A percentile compares a stretch with the other conserved stretches of the same genome.
phyloP scores from a whole-genome alignment of 2,888 invertebrate species.

The Tetragnatha montana region DNA sequence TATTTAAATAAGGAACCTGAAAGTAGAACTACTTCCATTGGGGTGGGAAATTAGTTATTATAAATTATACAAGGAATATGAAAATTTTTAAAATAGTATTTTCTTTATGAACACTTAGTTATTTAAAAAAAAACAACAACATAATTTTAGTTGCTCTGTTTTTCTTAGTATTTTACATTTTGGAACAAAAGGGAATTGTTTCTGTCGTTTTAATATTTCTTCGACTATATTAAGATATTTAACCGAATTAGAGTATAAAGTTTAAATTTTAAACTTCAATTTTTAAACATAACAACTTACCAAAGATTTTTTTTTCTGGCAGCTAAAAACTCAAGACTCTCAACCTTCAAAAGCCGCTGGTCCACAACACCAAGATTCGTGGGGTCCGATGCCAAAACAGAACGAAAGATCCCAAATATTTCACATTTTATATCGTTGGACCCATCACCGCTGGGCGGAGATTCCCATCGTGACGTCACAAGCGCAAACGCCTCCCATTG shows the following conservation, averaged over 20 bases:
- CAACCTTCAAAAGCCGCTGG: neutral
- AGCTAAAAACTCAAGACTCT: neutral
- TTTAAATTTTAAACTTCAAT: neutral
- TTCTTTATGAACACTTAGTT: too few relatives aligned
- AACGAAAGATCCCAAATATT: slow-evolving; percentile 22
- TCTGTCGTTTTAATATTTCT: neutral
- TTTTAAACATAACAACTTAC: neutral
- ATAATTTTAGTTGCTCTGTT: neutral
- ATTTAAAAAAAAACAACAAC: too few relatives aligned
- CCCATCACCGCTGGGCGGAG: slow-evolving; percentile 31
- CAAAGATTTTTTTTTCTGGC: neutral
- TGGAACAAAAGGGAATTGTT: too few relatives aligned
- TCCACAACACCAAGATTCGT: neutral
- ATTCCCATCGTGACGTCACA: slow-evolving; percentile 21
- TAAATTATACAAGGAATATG: too few relatives aligned
- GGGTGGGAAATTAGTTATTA: too few relatives aligned
- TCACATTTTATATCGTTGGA: slow-evolving; percentile 49
- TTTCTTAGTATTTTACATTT: neutral
- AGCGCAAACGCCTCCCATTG: slow-evolving; percentile 4
- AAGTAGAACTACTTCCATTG: too few relatives aligned
- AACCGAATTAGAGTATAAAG: neutral
- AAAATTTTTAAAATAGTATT: too few relatives aligned
- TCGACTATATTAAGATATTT: neutral
- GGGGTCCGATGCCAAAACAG: slow-evolving; percentile 20
- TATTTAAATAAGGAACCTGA: too few relatives aligned